Conservation (phyloP, 2,797 vertebrate species). For the Phoebastria nigripes region DNA sequence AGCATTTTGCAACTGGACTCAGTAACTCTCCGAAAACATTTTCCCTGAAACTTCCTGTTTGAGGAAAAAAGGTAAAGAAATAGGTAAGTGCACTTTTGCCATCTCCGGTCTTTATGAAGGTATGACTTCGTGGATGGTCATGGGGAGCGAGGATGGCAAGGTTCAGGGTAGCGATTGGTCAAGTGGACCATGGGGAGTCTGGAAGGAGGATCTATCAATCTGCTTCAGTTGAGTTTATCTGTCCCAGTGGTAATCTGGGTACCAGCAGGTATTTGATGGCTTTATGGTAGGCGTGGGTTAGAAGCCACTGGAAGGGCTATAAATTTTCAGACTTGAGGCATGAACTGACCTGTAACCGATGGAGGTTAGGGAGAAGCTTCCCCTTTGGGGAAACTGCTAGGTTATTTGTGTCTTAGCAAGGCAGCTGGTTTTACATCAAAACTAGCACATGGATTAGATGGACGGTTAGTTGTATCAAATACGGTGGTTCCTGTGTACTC, state of each 20-base stretch:
- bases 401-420: neutral
- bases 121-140: neutral
- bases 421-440: neutral
- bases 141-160: neutral
- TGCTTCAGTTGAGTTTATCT: neutral
- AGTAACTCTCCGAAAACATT: neutral
- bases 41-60: neutral
- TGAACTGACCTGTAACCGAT: neutral
- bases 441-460: neutral
- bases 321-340: neutral
- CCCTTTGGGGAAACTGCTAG: neutral
- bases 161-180: neutral
- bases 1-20: neutral
- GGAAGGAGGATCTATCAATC: neutral
- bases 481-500: neutral
- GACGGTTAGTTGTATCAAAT: neutral
- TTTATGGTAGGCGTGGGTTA: neutral
- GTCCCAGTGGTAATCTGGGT: neutral
- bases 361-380: neutral
- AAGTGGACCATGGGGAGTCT: rapidly evolving
- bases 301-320: neutral
- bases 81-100: neutral
- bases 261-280: neutral
- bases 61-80: neutral
- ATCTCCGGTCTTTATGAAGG: neutral